These are phyloP conservation scores for Ophioninae sp. DNA, from an alignment of 2,888 invertebrate genomes.

Conservation along the genomic window DNA sequence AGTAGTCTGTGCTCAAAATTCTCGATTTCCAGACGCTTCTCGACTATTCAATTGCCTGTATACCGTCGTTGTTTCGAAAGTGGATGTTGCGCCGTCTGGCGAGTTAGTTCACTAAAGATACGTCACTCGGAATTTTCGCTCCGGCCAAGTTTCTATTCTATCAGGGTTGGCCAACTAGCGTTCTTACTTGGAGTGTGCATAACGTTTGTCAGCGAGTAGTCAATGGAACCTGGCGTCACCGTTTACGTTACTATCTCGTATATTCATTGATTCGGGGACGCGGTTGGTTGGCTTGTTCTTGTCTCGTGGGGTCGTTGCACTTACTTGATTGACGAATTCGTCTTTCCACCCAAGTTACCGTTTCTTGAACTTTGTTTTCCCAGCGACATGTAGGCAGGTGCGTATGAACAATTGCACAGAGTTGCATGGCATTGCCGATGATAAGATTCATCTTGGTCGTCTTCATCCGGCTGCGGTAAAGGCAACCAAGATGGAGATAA, in stretches of 20 bases:
- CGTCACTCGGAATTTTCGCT: constrained; percentile 1
- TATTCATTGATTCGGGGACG: constrained; percentile 54
- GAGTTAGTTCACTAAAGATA: background rate
- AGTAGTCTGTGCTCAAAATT: background rate
- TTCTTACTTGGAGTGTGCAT: constrained; percentile 40
- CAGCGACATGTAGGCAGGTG: background rate
- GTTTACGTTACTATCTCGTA: constrained; percentile 21
- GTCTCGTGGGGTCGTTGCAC: constrained; percentile 53
- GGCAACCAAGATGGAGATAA: constrained; percentile 20
- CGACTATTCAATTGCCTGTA: background rate
- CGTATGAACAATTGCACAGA: constrained; percentile 12
- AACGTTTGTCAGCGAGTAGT: constrained; percentile 45
- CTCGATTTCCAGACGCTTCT: background rate
- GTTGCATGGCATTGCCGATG: constrained; percentile 31
- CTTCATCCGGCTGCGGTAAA: constrained; percentile 3
- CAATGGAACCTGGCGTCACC: constrained; percentile 42
- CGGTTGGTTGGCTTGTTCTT: constrained; percentile 19
- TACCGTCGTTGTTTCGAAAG: background rate
- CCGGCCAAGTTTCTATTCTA: constrained; percentile 4
- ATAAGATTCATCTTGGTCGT: constrained; percentile 51
- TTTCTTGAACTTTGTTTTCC: constrained; percentile 11
- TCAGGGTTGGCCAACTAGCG: constrained; percentile 31
- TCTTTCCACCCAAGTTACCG: constrained; percentile 18
- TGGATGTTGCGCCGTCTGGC: background rate
- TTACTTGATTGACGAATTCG: constrained; percentile 28